A percentile compares a stretch with the other conserved stretches of the same genome.
phyloP scores from a whole-genome alignment of 1,140 invertebrate species.

The Cepaea nemoralis region DNA sequence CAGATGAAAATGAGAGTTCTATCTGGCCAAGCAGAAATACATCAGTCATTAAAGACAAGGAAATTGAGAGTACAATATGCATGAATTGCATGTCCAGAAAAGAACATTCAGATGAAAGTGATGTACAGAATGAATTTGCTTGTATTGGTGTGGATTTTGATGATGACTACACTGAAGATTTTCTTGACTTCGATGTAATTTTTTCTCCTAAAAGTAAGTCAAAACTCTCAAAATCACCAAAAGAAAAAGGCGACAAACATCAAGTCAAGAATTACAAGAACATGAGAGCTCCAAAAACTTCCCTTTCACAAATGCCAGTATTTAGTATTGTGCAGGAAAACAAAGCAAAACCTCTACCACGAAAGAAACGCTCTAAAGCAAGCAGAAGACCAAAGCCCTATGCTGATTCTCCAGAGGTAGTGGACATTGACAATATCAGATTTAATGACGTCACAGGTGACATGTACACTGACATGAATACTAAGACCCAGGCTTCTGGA shows the following conservation, averaged over 20 bases:
- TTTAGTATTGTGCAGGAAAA: not conserved
- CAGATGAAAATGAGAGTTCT: slow-evolving; percentile 7
- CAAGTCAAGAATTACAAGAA: not conserved
- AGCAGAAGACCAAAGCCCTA: not conserved
- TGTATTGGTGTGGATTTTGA: not conserved
- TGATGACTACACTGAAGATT: not conserved
- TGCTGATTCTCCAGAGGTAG: not conserved
- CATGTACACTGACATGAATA: not conserved
- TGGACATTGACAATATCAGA: not conserved
- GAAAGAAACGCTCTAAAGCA: not conserved
- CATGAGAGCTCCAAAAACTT: not conserved
- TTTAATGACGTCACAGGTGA: not conserved
- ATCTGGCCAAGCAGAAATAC: not conserved
- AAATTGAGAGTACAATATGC: not conserved
- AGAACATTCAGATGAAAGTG: not conserved
- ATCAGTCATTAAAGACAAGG: not conserved
- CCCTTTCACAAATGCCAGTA: not conserved
- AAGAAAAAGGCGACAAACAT: not conserved
- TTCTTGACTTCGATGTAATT: not conserved
- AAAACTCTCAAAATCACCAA: not conserved
- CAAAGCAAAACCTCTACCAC: not conserved
- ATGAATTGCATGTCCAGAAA: not conserved
- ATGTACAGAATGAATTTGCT: not conserved
- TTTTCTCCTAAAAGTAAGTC: not conserved
- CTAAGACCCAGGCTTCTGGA: not conserved